Base-by-base conservation (phyloP, 2,113 vertebrate species). In the Equus quagga region DNA sequence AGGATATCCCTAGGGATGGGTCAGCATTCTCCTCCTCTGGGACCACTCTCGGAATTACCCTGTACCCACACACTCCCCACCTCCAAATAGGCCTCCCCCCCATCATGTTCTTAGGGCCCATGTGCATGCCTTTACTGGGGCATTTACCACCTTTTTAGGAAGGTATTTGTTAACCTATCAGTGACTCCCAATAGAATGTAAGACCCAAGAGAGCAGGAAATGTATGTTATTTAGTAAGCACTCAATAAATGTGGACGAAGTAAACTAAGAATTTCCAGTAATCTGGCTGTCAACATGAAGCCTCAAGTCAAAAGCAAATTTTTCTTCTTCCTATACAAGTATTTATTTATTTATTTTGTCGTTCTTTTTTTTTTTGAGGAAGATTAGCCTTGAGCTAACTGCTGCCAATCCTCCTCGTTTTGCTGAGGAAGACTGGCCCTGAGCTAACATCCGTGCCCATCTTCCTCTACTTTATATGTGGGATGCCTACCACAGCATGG, bases 51-150 rank as follows among this genome's bases (percentile, higher is more conserved):
- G 3, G 36, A 41, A 10, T 2, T 0, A 10, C n/a, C 44, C 18
- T 60, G 8, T 28, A 14, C 28, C 33, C 12, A 21, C 28, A 26
- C 12, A 21, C 3, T 9, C 9, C 23, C 23, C 64, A 21, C 31
- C 21, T 14, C 70, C 41, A 67, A 15, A 64, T 3, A 44, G 13
- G 31, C 5, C 12, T 6, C 33, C 21, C 28, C 56, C 56, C 15
- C 36, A 11, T 6, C 18, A 11, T 2, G 0, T 33, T 11, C 14
- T 21, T 46, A 4, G 0, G 33, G 3, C 28, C 60, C 28, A 6
- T 1, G 4, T 0, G 0, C 44, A 15, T 18, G 11, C 23, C 46
- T 89, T 89, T 33, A 58, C 0, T 41, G 3, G 54, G 24, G 33
- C 72, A 69, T 36, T 33, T n/a, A 17, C 51, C 58, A 49, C 9